Evolutionary conservation across 2,113 vertebrate genomes (phyloP), one percentile per base, ranked within the genome.

Genomic region (Ploceus nigricollis): DNA sequence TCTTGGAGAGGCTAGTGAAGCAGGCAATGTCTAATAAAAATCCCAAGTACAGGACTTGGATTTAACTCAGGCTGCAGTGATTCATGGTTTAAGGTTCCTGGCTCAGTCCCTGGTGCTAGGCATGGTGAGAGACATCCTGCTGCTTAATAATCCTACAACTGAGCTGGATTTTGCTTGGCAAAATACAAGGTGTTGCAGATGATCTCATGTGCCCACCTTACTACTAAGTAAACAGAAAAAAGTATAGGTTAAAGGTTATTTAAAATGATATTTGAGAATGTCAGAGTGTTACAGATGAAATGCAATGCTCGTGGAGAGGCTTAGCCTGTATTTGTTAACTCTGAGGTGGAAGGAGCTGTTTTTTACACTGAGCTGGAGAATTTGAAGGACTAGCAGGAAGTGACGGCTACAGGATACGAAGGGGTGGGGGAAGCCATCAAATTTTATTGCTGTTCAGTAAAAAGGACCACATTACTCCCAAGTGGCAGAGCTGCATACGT

Each of bases 351-450:
- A 88, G 83, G 61, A 96, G 71, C 23, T 80, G 60, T 5, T 89
- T 95, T 90, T 96, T 68, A 54, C 10, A 6, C 82, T 50, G 95
- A 92, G 94, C 73, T 51, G n/a, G 77, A 97, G 89, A 96, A 91
- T 87, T 75, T 75, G 94, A 93, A 82, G 83, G 96, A 44, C 75
- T 87, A 90, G 70, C 91, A 97, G 87, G 93, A 82, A 71, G 87
- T 91, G 57, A 96, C 95, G 96, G 96, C 97, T 96, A 56, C 53
- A 91, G 95, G 94, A 91, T 72, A 61, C 75, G 82, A 92, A 94
- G 1, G 90, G 93, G 84, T 94, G 75, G 83, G 86, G 96, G 94
- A 90, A 95, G 93, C 83, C 93, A 78, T 94, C 72, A 88, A 78
- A 28, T 87, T 92, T 95, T 82, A 70, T 23, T 93, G 91, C 87